Conservation (phyloP, 2,888 invertebrate species). For the Yponomeuta plumbellus region DNA sequence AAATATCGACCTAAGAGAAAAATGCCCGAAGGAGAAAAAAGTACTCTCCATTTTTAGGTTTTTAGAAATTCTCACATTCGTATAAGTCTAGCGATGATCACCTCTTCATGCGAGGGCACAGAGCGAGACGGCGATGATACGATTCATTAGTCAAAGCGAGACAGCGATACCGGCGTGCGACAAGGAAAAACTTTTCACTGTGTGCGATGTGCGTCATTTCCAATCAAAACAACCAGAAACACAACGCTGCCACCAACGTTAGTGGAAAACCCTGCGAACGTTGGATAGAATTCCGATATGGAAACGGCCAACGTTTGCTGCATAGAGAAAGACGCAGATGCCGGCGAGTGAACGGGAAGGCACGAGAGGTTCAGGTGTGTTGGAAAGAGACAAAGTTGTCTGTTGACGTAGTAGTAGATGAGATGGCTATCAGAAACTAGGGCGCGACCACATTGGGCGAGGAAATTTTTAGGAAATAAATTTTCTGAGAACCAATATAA, state of each 20-base stretch:
- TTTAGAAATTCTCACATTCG: neutral
- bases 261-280: slow-evolving; percentile 26
- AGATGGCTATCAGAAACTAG: slow-evolving; percentile 69
- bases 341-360: slow-evolving; percentile 38
- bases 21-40: too few relatives aligned
- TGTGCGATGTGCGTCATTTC: neutral
- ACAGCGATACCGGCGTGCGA: slow-evolving; percentile 47
- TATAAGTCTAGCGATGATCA: neutral
- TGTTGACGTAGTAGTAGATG: slow-evolving; percentile 74
- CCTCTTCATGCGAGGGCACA: slow-evolving; percentile 39
- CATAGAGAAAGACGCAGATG: slow-evolving; percentile 25
- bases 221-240: neutral
- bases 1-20: too few relatives aligned
- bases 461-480: slow-evolving; percentile 3
- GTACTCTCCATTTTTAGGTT: neutral
- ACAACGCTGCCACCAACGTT: slow-evolving; percentile 20
- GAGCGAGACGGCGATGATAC: slow-evolving; percentile 71
- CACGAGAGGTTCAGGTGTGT: slow-evolving; percentile 30
- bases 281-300: neutral
- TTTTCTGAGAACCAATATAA: neutral
- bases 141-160: slow-evolving; percentile 72
- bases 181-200: neutral
- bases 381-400: slow-evolving; percentile 48
- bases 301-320: slow-evolving; percentile 4
- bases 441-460: slow-evolving; percentile 43